phyloP scores from a whole-genome alignment of 2,113 vertebrate genomes.

The Lates calcarifer region DNA sequence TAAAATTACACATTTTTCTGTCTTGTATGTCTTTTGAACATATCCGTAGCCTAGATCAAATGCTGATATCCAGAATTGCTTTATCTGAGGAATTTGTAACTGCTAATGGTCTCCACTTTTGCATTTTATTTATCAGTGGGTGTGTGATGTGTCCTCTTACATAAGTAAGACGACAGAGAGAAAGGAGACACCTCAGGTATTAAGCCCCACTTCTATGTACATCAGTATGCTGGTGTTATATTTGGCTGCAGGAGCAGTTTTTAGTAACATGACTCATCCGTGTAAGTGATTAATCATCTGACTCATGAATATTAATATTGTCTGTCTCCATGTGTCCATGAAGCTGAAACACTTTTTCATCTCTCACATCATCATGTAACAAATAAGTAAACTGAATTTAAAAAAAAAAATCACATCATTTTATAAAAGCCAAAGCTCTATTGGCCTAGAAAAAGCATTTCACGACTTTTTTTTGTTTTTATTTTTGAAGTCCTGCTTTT shows the following conservation, averaged over 20 bases:
- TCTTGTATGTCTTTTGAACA: neutral
- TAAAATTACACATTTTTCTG: neutral
- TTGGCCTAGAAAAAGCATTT: constrained; percentile 2
- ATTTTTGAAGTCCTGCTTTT: neutral
- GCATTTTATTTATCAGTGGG: constrained; percentile 45
- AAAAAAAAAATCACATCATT: constrained; percentile 37
- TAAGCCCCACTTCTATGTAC: neutral
- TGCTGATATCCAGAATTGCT: neutral
- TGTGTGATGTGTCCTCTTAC: constrained; percentile 8
- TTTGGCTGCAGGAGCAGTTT: constrained; percentile 63
- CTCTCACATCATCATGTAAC: constrained; percentile 41
- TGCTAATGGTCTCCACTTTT: constrained; percentile 12
- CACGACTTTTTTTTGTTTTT: neutral
- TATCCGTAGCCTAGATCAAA: neutral
- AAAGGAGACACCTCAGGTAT: constrained; percentile 5
- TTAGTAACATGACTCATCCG: constrained; percentile 63
- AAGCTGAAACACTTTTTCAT: constrained; percentile 48
- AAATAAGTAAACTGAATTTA: constrained; percentile 36
- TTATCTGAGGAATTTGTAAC: neutral
- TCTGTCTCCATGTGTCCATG: constrained; percentile 33
- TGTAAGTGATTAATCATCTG: constrained; percentile 67
- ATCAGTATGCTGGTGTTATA: constrained; percentile 66
- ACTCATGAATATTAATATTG: constrained; percentile 66
- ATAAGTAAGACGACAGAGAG: constrained; percentile 14
- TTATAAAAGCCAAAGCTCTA: constrained; percentile 34